phyloP scores from a whole-genome alignment of 2,113 vertebrate genomes.

The Anseranas semipalmata region DNA sequence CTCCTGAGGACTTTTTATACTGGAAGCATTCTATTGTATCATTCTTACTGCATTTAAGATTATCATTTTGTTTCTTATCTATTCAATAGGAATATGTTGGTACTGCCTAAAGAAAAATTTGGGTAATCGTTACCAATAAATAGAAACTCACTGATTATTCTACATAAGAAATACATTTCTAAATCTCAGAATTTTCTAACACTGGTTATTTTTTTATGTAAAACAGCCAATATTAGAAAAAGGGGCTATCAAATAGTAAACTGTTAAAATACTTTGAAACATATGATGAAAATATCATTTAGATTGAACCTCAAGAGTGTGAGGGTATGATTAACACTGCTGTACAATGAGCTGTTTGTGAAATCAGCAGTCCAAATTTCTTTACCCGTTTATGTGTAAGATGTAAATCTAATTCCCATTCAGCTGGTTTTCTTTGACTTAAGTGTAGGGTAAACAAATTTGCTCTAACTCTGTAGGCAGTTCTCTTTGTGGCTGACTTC shows the following conservation, averaged over 20 bases:
- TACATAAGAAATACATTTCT: not conserved
- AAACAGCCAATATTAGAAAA: not conserved
- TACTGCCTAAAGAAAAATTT: not conserved
- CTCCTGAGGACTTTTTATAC: not conserved
- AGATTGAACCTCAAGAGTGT: not conserved
- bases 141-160: not conserved
- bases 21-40: not conserved
- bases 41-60: not conserved
- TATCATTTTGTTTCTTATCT: not conserved
- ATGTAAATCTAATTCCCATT: not conserved
- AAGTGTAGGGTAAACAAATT: not conserved
- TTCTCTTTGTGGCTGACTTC: not conserved
- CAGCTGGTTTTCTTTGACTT: not conserved
- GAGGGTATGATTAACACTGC: accelerated
- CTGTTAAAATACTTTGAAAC: not conserved
- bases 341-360: not conserved
- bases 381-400: not conserved
- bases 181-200: not conserved
- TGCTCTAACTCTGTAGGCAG: not conserved
- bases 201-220: not conserved
- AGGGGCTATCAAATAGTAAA: not conserved
- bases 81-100: not conserved
- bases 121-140: not conserved
- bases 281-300: not conserved
- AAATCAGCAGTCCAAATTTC: not conserved